Evolutionary conservation across 2,113 vertebrate species (phyloP).

Genomic region (Phylloscopus whistleri): DNA sequence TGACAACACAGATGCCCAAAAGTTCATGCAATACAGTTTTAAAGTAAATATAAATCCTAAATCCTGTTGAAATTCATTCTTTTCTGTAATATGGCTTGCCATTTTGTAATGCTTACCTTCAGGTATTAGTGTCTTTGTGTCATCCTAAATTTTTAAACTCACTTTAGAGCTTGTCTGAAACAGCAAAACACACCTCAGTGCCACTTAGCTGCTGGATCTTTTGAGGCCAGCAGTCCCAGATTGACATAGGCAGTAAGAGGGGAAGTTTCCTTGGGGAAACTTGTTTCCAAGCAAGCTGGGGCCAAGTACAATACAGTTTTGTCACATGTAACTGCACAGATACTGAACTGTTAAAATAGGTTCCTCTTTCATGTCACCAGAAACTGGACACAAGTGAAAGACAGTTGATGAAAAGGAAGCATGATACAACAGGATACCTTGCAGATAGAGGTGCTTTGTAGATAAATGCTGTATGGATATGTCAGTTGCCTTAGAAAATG

Average conservation of each 20-base stretch:
- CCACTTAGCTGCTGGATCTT: neutral
- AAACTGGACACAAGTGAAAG: neutral
- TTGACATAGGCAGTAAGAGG: neutral
- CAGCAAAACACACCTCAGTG: neutral
- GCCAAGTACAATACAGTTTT: neutral
- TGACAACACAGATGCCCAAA: neutral
- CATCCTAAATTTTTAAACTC: neutral
- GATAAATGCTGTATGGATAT: neutral
- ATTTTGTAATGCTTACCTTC: neutral
- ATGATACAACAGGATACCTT: neutral
- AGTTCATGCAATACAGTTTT: neutral
- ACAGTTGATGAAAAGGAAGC: neutral
- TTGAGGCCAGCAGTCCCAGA: neutral
- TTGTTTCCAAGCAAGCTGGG: neutral
- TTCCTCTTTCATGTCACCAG: neutral
- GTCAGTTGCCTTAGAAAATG: neutral
- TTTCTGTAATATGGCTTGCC: neutral
- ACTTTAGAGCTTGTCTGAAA: neutral
- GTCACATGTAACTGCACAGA: neutral
- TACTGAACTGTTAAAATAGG: neutral
- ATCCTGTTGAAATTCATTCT: neutral
- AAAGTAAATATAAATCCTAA: neutral
- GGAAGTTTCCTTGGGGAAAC: neutral
- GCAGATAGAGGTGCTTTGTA: neutral
- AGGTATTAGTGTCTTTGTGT: neutral